Percentiles rank a stretch among this genome's conserved stretches.
Conservation (phyloP, 2,797 vertebrate genomes). For the Coregonus suidteri region DNA sequence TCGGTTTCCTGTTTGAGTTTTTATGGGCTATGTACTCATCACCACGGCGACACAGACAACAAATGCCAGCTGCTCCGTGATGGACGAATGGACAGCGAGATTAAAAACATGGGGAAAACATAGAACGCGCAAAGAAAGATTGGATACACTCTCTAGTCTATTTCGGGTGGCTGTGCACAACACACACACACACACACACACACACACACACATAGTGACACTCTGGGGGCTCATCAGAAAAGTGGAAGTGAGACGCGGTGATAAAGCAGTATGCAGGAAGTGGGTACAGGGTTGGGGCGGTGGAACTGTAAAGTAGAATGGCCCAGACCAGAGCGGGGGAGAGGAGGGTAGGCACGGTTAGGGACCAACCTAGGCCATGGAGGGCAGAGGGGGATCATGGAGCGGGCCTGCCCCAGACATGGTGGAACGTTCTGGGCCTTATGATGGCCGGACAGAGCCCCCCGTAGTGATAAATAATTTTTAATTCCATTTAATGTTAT, state of each 20-base stretch:
- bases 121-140: too few species aligned
- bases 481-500: too few species aligned
- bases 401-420: constrained; percentile 22
- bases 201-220: neutral
- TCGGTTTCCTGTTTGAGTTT: too few species aligned
- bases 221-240: neutral
- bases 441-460: constrained; percentile 73
- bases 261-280: constrained; percentile 51
- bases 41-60: too few species aligned
- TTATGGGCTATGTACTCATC: too few species aligned
- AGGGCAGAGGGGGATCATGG: constrained; percentile 4
- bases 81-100: too few species aligned
- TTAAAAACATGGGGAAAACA: too few species aligned
- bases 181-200: constrained; percentile 24
- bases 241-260: constrained; percentile 36
- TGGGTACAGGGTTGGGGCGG: constrained; percentile 14
- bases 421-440: constrained; percentile 23
- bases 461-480: neutral
- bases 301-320: constrained; percentile 45
- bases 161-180: constrained; percentile 46
- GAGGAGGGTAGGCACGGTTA: neutral
- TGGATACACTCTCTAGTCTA: constrained; percentile 48
- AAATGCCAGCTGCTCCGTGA: too few species aligned
- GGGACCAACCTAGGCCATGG: constrained; percentile 5
- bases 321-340: neutral